Evolutionary conservation across 2,113 vertebrate species (phyloP), one percentile per base, ranked within the genome.

Genomic region (Butorides virescens): DNA sequence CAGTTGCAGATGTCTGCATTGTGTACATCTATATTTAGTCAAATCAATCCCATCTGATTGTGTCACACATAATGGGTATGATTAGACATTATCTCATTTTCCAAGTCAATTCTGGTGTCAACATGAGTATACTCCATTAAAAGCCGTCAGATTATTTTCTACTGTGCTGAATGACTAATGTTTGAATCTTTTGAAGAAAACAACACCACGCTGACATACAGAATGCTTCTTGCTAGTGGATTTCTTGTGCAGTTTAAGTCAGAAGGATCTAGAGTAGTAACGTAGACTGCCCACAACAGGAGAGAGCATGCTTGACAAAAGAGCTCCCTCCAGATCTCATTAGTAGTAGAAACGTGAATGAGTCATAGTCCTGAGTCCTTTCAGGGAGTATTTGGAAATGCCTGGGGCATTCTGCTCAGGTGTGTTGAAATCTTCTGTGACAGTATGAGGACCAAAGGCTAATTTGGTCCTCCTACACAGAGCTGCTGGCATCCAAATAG

Each of bases 1-100:
- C 39, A 62, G 58, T 79, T 95, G 87, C 94, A 97, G 96, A 96
- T 97, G 95, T 94, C 74, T 96, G 74, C 67, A 96, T 94, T 96
- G 92, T 95, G 34, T 82, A 22, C 11, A 21, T 90, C 93, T 96
- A 90, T 95, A 91, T 96, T 96, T 97, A 94, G 95, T 78, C 44
- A 92, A 77, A 87, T 93, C 79, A 96, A 84, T 96, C 14, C 32
- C 52, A 25, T 94, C 79, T 72, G 75, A 96, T 96, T 97, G 96
- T 97, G 76, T 89, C 65, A 87, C 52, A 84, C 72, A 97, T 87
- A 97, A 96, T 84, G 53, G 95, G 27, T 91, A 47, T 97, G 96
- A 96, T 96, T 96, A 95, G 55, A 47, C 39, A 81, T 77, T 84
- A 89, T 94, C 73, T 92, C 7, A 61, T 91, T 93, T 96, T 92